Percentiles rank a stretch among this genome's conserved stretches.
Evolutionary conservation across 2,113 vertebrate species (phyloP).

Genomic region (Tragelaphus buxtoni): DNA sequence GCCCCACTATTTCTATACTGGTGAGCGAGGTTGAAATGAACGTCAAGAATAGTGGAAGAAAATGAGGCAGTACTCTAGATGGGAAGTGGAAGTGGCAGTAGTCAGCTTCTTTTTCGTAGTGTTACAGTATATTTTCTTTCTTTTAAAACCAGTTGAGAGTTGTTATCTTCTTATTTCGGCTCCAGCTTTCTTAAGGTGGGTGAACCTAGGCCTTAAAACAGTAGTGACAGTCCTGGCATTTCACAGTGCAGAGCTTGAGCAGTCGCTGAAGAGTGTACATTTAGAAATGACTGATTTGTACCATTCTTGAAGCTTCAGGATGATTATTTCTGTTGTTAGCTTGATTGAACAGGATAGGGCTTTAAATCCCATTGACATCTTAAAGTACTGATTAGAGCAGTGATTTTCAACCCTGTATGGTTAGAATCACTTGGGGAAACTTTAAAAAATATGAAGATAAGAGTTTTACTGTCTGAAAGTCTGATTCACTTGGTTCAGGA

Average conservation of each 20-base stretch:
- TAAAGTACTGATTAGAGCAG: neutral
- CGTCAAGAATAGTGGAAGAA: neutral
- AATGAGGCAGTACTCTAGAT: neutral
- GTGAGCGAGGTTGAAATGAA: neutral
- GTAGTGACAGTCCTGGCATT: neutral
- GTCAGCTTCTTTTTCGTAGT: neutral
- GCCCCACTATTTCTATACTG: neutral
- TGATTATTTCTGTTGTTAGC: neutral
- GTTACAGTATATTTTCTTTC: neutral
- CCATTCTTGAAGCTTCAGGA: neutral
- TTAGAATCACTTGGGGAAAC: neutral
- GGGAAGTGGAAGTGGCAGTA: neutral
- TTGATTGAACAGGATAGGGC: neutral
- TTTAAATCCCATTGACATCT: neutral
- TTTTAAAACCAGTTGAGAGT: neutral
- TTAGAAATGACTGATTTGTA: slow-evolving; percentile 1
- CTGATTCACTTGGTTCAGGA: neutral
- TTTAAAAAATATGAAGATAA: neutral
- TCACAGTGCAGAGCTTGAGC: neutral
- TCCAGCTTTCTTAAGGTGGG: neutral
- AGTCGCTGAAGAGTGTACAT: neutral
- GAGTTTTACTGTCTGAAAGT: neutral
- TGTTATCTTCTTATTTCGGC: neutral
- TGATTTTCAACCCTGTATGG: neutral
- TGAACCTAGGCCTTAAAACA: neutral